These are phyloP conservation scores for Bombus ignitus DNA, from an alignment of 1,140 invertebrate genomes.

Conservation along the genomic window DNA sequence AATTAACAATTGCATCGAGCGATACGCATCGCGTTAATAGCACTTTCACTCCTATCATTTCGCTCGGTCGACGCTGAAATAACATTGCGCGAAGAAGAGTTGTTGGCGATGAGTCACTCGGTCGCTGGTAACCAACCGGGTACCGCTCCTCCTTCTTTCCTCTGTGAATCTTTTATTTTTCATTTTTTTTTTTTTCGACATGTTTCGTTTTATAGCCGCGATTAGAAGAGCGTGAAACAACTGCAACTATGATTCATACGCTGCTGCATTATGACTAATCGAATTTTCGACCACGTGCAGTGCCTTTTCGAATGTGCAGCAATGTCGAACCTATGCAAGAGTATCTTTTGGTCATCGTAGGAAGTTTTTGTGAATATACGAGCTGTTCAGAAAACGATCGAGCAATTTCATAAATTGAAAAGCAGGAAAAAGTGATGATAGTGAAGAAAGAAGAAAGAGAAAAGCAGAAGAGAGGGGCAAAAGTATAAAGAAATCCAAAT, in stretches of 20 bases:
- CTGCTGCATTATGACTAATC: background rate
- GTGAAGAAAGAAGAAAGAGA: no score
- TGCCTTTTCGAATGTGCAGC: background rate
- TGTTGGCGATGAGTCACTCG: constrained; percentile 10
- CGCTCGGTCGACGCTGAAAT: constrained; percentile 30
- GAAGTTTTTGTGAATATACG: no score
- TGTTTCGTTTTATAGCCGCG: constrained; percentile 1
- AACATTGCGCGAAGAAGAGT: constrained; percentile 44
- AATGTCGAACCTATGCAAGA: no score
- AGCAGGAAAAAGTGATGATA: no score
- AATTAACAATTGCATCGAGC: constrained; percentile 52
- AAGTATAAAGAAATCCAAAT: no score
- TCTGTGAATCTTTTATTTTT: no score
- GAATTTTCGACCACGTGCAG: background rate
- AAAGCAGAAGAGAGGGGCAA: no score
- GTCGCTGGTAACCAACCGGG: background rate
- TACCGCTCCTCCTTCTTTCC: background rate
- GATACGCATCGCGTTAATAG: constrained; percentile 45
- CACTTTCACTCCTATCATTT: constrained; percentile 54
- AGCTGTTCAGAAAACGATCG: no score
- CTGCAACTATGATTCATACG: constrained; percentile 23
- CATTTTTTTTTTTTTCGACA: background rate
- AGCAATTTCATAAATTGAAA: no score
- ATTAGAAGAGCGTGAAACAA: constrained; percentile 30
- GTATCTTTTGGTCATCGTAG: no score